Evolutionary conservation across 2,113 vertebrate genomes (phyloP).

Genomic region (Corythornis cristatus): DNA sequence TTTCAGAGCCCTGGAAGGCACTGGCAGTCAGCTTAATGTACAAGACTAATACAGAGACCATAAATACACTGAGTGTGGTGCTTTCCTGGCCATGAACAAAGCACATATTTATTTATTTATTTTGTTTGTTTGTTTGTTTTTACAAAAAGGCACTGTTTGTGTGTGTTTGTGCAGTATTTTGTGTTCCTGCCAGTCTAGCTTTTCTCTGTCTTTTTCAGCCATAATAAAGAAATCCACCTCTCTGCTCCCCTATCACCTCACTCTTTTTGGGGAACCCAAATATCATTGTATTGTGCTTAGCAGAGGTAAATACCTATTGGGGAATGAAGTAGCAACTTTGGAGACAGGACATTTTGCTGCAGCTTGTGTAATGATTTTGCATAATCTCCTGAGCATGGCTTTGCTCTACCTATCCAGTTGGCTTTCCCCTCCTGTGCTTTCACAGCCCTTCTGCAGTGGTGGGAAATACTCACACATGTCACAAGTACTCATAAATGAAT

Average conservation of each 20-base stretch:
- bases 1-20: slow-evolving; percentile 57
- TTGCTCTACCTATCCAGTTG: slow-evolving; percentile 12
- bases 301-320: not conserved
- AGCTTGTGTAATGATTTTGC: not conserved
- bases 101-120: not conserved
- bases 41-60: slow-evolving; percentile 1
- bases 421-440: not conserved
- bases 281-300: not conserved
- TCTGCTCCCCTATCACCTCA: not conserved
- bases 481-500: not conserved
- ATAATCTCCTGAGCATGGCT: not conserved
- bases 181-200: not conserved
- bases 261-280: not conserved
- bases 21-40: slow-evolving; percentile 26
- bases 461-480: slow-evolving; percentile 15
- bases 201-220: not conserved
- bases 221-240: not conserved
- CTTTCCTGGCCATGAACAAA: slow-evolving; percentile 10
- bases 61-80: slow-evolving; percentile 20
- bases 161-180: not conserved
- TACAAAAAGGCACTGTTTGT: not conserved
- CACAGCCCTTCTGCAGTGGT: not conserved
- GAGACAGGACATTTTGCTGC: not conserved
- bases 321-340: not conserved
- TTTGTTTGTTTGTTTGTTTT: not conserved